These are phyloP conservation scores for Muscicapa adusta DNA, from an alignment of 2,113 vertebrate genomes.

Conservation along the genomic window DNA sequence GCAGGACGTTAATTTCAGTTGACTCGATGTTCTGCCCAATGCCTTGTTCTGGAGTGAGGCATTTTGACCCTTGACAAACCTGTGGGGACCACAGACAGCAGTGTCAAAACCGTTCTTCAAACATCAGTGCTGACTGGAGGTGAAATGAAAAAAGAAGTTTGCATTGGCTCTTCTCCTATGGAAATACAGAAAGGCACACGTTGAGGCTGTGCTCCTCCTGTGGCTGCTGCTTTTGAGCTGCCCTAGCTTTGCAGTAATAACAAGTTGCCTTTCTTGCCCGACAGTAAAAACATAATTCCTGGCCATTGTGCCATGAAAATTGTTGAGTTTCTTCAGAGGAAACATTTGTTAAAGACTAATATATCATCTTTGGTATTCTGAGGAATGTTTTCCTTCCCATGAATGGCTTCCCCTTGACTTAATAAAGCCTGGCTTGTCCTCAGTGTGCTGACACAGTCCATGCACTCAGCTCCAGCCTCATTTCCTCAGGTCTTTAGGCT, in stretches of 20 bases:
- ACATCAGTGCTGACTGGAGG: neutral
- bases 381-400: neutral
- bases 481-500: neutral
- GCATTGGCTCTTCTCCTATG: neutral
- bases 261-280: neutral
- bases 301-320: neutral
- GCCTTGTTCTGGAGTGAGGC: neutral
- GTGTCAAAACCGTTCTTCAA: neutral
- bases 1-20: neutral
- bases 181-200: neutral
- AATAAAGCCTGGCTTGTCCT: neutral
- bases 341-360: neutral
- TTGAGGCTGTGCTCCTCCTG: neutral
- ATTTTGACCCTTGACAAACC: neutral
- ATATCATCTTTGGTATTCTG: neutral
- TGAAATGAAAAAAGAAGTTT: neutral
- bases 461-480: neutral
- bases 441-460: neutral
- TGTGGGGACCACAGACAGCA: neutral
- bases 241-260: neutral
- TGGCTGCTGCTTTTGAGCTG: neutral
- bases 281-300: neutral
- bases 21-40: neutral
- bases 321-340: neutral
- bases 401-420: neutral